These are phyloP conservation scores for Poecilia wingei DNA, from an alignment of 2,797 vertebrate genomes.

Conservation along the genomic window DNA sequence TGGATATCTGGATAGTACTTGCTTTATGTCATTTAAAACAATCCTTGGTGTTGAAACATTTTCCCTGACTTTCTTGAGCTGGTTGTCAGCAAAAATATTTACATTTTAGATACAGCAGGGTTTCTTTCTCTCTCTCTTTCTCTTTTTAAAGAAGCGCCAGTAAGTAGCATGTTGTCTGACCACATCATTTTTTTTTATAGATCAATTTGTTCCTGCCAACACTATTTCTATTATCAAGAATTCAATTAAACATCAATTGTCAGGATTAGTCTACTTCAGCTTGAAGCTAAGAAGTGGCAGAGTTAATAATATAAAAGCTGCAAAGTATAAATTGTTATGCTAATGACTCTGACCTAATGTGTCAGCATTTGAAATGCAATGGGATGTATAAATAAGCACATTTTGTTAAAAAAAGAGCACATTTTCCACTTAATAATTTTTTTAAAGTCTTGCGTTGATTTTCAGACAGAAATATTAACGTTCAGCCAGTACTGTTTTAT, in stretches of 20 bases:
- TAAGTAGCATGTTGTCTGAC: background rate
- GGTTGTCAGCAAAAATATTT: background rate
- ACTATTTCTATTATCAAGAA: too few species aligned
- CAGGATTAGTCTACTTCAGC: background rate
- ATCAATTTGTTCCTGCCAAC: background rate
- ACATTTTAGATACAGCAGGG: background rate
- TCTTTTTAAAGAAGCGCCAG: background rate
- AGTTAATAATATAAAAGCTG: background rate
- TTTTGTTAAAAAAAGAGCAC: background rate
- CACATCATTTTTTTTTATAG: background rate
- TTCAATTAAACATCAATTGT: slow-evolving; percentile 4
- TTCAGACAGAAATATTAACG: background rate
- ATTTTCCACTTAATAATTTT: background rate
- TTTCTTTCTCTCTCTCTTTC: background rate
- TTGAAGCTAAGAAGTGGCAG: background rate
- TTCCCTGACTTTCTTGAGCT: background rate
- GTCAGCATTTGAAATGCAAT: background rate
- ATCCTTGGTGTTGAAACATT: background rate
- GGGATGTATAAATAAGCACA: background rate
- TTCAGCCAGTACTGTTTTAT: background rate
- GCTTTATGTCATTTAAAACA: background rate
- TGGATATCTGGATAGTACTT: background rate
- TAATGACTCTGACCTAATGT: background rate
- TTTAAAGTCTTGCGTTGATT: background rate
- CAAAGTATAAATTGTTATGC: background rate